Evolutionary conservation across 1,140 invertebrate genomes (phyloP), one percentile per base, ranked within the genome.

Genomic region (Zaprionus inermis): DNA sequence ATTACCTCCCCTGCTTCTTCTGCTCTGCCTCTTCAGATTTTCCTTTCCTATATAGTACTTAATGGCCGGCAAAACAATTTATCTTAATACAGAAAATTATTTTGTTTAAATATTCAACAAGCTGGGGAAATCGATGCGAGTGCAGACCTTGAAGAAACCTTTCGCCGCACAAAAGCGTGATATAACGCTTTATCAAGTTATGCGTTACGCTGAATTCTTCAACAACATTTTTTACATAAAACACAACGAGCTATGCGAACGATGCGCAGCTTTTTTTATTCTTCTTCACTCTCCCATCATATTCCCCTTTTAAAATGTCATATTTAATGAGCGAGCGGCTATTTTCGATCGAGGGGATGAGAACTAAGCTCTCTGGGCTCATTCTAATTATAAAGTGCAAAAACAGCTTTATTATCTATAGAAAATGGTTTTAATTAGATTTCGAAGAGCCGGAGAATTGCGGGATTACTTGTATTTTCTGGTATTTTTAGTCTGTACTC

Each of bases 21-120:
- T 9, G 18, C 18, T 2, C 12, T 20, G n/a, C 10, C 44, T 49
- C 44, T 22, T 20, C 44, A 12, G 44, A 49, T 49, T 49, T 49
- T 22, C 44, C n/a, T 22, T 49, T 12, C 18, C 6, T 12, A 49
- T 49, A 12, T 12, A 49, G 44, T 49, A 49, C 22, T 49, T 49
- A 49, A 49, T 49, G 44, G 10, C 20, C 4, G 44, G 44, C 16
- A 49, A 22, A 49, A 49, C 44, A 49, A 49, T 49, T 49, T 49
- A 49, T 49, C 44, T 49, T 49, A 49, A 49, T 49, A 49, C 20
- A 20, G 44, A 49, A 49, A 22, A 49, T 49, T 49, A 49, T 49
- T 49, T 49, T 49, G 44, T 49, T 49, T 20, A 49, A 49, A 49
- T 49, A 49, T 49, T 49, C 16, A 49, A 49, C 44, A 49, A 49